Evolutionary conservation across 2,888 invertebrate species (phyloP), one percentile per base, ranked within the genome.

Genomic region (Nomada fabriciana): DNA sequence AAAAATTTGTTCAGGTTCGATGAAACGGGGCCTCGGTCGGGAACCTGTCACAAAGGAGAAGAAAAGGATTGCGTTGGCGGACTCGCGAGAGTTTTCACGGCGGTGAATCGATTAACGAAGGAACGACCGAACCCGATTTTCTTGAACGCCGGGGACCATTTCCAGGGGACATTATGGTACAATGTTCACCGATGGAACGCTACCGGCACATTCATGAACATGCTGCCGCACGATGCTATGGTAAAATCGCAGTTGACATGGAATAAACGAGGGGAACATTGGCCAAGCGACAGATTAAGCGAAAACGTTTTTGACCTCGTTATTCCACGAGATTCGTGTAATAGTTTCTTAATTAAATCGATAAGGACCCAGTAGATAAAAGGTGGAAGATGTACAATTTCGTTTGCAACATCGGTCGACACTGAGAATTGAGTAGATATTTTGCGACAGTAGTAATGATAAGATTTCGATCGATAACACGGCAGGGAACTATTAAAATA

Each of bases 121-220:
- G 92, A 93, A 29, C 95, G 96, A 82, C 90, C 94, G 1, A 94
- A 96, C 81, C 95, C 96, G 0, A 93, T 98, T 25, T 95, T 97
- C 52, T 93, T 98, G 74, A 97, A 98, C 91, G 98, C 96, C 0
- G 98, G 98, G 0, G 98, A 98, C 93, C 96, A 96, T 91, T 98
- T 96, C 92, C 97, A 97, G 92, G 98, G 98, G 0, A 97, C 97
- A 0, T 94, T 97, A n/a, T 98, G 97, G 97, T 97, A 97, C 90
- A 96, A 96, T 23, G 90, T 97, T 7, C 95, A 96, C n/a, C 95
- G 96, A 88, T 97, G 97, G 96, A 96, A 96, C 86, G 95, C 96
- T 0, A 97, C 97, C 0, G 96, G 96, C 70, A 92, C 96, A 88
- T 97, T 98, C 89, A 95, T 98, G 94, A 97, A 98, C 91, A 93